These are phyloP conservation scores for Myotis davidii DNA, from an alignment of 2,113 vertebrate genomes.

Conservation along the genomic window DNA sequence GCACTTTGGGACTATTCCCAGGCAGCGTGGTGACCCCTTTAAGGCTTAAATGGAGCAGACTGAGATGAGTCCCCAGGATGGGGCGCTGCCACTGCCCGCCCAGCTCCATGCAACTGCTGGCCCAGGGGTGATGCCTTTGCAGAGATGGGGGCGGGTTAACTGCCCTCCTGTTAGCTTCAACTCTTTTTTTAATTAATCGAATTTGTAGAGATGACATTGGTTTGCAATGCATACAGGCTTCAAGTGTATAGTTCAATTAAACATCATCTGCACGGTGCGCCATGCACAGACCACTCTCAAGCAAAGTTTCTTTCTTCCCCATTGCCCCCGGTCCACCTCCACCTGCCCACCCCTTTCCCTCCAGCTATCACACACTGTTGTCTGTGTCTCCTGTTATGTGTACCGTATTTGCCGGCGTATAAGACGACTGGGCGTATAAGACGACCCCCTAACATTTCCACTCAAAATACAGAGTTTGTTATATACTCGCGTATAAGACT, in stretches of 20 bases:
- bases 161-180: not conserved
- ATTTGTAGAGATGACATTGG: no score
- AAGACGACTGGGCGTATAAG: no score
- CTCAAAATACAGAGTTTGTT: no score
- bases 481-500: no score
- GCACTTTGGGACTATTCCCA: not conserved
- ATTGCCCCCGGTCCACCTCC: not conserved
- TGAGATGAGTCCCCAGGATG: not conserved
- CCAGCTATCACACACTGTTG: not conserved
- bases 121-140: accelerated
- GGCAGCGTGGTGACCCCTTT: accelerated
- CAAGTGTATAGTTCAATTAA: no score
- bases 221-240: no score
- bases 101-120: not conserved
- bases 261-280: no score
- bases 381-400: not conserved
- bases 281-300: not conserved
- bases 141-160: not conserved
- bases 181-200: no score
- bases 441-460: no score
- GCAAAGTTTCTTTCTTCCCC: not conserved
- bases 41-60: not conserved
- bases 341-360: not conserved
- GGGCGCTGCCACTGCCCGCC: not conserved
- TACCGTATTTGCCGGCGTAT: no score